Conservation (phyloP, 1,140 invertebrate species). For the Ips nitidus region DNA sequence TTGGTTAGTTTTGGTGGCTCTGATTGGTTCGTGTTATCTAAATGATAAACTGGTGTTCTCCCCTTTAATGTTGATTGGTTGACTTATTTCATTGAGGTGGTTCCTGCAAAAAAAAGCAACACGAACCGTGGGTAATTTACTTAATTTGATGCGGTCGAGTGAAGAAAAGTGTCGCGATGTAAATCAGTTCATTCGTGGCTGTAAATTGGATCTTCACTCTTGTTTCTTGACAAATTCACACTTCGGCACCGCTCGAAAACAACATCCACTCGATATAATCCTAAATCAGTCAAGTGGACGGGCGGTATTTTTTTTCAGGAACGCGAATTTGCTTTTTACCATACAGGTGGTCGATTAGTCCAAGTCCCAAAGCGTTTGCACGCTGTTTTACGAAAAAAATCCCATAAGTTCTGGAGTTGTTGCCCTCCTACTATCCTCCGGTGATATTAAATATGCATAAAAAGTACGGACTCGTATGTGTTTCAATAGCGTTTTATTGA, state of each 20-base stretch:
- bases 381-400: too few relatives aligned
- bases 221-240: slow-evolving; percentile 20
- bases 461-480: slow-evolving; percentile 13
- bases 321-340: slow-evolving; percentile 5
- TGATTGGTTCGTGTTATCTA: too few relatives aligned
- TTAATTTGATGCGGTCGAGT: slow-evolving; percentile 13
- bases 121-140: neutral
- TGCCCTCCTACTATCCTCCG: neutral
- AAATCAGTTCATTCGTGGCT: slow-evolving; percentile 8
- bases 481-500: slow-evolving; percentile 19
- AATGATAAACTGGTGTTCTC: too few relatives aligned
- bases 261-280: slow-evolving; percentile 8
- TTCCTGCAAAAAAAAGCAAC: too few relatives aligned
- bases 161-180: neutral
- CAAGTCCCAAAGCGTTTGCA: too few relatives aligned
- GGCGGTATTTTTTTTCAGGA: slow-evolving; percentile 7
- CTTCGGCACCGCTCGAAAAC: slow-evolving; percentile 10
- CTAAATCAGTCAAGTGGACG: slow-evolving; percentile 8
- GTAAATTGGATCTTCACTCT: slow-evolving; percentile 14
- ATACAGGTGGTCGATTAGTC: slow-evolving; percentile 3
- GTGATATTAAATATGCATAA: neutral
- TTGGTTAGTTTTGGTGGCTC: too few relatives aligned
- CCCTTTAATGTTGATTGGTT: too few relatives aligned
- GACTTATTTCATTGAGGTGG: too few relatives aligned
- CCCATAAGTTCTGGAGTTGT: too few relatives aligned